These are phyloP conservation scores for Magallana gigas DNA, from an alignment of 1,140 invertebrate genomes.

Conservation along the genomic window DNA sequence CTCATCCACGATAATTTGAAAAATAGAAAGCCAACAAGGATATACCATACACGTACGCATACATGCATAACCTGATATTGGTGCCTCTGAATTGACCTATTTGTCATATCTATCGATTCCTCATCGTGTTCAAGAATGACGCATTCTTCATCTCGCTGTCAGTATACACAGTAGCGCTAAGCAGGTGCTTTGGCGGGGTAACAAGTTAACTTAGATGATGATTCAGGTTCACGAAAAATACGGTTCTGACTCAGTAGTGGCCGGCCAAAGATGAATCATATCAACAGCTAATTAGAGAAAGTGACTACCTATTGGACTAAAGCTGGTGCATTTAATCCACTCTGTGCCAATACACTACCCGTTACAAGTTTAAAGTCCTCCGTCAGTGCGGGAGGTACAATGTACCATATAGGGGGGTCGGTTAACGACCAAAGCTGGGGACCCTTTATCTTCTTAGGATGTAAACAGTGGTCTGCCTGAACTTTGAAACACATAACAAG, in stretches of 20 bases:
- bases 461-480: no score
- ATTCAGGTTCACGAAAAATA: conserved; percentile 7
- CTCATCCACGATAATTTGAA: no score
- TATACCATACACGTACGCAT: no score
- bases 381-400: no score
- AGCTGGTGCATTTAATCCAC: neutral
- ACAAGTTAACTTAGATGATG: neutral
- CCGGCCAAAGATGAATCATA: conserved; percentile 15
- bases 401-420: no score
- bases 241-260: conserved; percentile 7
- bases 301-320: conserved; percentile 24
- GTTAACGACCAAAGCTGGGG: no score
- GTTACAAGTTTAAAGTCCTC: conserved; percentile 6
- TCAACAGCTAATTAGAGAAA: neutral
- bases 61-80: no score
- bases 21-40: no score
- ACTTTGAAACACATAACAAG: no score
- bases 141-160: neutral
- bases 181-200: neutral
- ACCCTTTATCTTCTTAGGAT: no score
- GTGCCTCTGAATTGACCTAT: neutral
- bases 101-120: neutral
- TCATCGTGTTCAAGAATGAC: neutral
- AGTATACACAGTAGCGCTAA: neutral
- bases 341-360: conserved; percentile 13